Evolutionary conservation across 1,140 invertebrate species (phyloP).

Genomic region (Bombus terrestris): DNA sequence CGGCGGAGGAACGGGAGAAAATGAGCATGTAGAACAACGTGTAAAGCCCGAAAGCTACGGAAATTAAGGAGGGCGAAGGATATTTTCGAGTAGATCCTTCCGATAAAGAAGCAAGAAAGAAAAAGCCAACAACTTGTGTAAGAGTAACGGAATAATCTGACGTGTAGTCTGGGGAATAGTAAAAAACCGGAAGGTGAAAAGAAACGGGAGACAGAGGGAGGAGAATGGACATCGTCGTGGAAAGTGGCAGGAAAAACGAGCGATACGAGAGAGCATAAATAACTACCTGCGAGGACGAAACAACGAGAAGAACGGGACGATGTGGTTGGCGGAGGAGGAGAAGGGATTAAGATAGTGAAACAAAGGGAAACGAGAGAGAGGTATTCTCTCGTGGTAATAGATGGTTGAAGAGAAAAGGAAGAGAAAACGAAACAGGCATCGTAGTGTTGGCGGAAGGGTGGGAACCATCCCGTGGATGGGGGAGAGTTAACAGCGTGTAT

Average conservation of each 20-base stretch:
- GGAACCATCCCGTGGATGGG: neutral
- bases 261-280: neutral
- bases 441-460: neutral
- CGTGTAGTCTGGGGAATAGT: neutral
- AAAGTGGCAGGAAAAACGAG: constrained; percentile 11
- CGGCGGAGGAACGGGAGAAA: neutral
- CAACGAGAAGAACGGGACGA: neutral
- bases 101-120: neutral
- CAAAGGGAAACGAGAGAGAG: neutral
- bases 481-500: constrained; percentile 60
- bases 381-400: neutral
- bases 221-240: neutral
- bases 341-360: constrained; percentile 21
- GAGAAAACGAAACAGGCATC: neutral
- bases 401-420: neutral
- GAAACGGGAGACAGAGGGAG: neutral
- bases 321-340: neutral
- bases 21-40: neutral
- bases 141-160: neutral
- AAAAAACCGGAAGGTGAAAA: neutral
- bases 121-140: neutral
- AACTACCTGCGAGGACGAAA: neutral
- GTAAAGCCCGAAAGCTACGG: neutral
- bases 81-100: neutral
- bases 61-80: neutral